Evolutionary conservation across 2,888 invertebrate species (phyloP).

Genomic region (Lobophora halterata): DNA sequence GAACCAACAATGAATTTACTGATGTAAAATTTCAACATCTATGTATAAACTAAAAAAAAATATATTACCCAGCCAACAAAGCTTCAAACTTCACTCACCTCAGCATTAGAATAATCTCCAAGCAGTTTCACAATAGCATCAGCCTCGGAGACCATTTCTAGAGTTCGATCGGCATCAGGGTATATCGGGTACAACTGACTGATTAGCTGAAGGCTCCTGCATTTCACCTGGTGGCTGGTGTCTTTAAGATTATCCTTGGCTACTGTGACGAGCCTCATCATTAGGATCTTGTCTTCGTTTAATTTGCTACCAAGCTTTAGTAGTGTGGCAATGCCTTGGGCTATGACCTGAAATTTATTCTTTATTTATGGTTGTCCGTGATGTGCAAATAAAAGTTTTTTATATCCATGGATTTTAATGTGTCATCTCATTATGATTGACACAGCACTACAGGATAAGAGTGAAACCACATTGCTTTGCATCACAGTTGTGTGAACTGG

Average conservation of each 20-base stretch:
- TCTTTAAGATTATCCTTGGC: conserved; percentile 86
- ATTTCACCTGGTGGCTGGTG: conserved; percentile 89
- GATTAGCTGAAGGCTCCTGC: conserved; percentile 89
- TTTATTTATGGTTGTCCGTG: too few relatives aligned
- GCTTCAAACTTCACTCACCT: conserved; percentile 54
- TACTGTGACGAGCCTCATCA: conserved; percentile 82
- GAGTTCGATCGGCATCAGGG: conserved; percentile 65
- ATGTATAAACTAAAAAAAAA: conserved; percentile 2
- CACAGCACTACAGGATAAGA: too few relatives aligned
- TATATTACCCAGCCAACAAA: background rate
- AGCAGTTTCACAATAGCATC: conserved; percentile 86
- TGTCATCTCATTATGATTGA: too few relatives aligned
- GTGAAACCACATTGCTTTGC: too few relatives aligned
- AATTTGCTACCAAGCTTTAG: conserved; percentile 84
- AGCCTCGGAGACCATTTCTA: conserved; percentile 77
- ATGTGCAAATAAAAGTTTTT: background rate
- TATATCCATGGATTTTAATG: background rate
- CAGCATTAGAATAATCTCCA: conserved; percentile 91
- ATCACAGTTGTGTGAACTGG: too few relatives aligned
- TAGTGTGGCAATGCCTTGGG: conserved; percentile 87
- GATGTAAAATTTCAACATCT: too few relatives aligned
- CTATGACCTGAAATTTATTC: conserved; percentile 82
- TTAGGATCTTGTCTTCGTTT: conserved; percentile 80
- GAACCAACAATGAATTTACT: too few relatives aligned
- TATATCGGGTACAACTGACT: conserved; percentile 85